Evolutionary conservation across 2,113 vertebrate genomes (phyloP).

Genomic region (Zapornia atra): DNA sequence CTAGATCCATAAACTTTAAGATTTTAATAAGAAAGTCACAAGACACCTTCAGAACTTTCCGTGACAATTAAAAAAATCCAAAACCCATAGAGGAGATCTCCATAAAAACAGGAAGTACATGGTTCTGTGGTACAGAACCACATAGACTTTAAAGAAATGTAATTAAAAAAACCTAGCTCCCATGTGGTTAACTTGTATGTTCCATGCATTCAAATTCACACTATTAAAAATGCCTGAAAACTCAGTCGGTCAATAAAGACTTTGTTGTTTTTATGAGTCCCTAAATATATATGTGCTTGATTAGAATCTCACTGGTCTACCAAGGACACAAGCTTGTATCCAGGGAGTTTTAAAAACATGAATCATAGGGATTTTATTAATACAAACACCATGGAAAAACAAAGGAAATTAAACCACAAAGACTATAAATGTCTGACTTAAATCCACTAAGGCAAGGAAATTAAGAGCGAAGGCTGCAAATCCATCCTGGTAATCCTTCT

Average conservation of each 20-base stretch:
- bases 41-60: not conserved
- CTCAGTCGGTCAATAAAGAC: conserved; percentile 7
- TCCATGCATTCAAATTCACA: not conserved
- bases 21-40: not conserved
- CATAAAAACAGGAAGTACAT: not conserved
- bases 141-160: not conserved
- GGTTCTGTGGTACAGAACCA: not conserved
- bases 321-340: not conserved
- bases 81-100: not conserved
- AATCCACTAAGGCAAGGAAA: conserved; percentile 39
- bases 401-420: conserved; percentile 64
- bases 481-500: conserved; percentile 16
- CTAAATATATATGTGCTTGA: conserved; percentile 41
- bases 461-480: conserved; percentile 22
- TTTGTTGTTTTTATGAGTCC: conserved; percentile 6
- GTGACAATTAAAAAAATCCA: not conserved
- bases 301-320: conserved; percentile 26
- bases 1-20: not conserved
- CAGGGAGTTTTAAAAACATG: conserved; percentile 44
- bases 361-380: conserved; percentile 59
- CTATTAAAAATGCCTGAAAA: not conserved
- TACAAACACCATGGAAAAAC: conserved; percentile 52
- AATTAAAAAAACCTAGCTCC: not conserved
- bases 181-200: not conserved
- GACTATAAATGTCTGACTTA: conserved; percentile 49